A percentile compares a stretch with the other conserved stretches of the same genome.
phyloP scores from a whole-genome alignment of 1,140 invertebrate genomes.

The Drosophila aff. region DNA sequence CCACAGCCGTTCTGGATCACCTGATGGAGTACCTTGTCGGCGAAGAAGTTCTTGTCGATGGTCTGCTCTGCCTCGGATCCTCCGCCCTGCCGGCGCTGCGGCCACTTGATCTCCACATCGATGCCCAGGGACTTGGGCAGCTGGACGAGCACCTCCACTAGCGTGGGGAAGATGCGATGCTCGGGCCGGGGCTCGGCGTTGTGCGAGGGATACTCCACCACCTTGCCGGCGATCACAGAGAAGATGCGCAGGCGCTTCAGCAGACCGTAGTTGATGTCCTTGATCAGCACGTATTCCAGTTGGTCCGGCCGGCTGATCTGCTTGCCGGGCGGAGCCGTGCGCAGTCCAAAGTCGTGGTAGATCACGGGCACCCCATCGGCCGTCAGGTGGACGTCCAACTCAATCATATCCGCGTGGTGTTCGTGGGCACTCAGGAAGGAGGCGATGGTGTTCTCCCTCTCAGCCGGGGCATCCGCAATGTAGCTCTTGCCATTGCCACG shows the following conservation, averaged over 20 bases:
- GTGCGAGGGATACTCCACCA: conserved; percentile 75
- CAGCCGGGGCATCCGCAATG: conserved; percentile 89
- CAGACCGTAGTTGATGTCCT: conserved; percentile 95
- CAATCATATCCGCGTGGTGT: conserved; percentile 96
- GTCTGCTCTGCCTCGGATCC: conserved; percentile 95
- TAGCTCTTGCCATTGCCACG: conserved; percentile 92
- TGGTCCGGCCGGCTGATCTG: conserved; percentile 89
- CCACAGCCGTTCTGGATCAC: conserved; percentile 91
- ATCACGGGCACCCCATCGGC: conserved; percentile 97
- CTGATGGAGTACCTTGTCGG: conserved; percentile 91
- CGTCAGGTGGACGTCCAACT: conserved; percentile 98
- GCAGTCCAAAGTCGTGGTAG: conserved; percentile 97
- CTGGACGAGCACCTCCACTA: conserved; percentile 92
- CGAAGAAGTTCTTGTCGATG: conserved; percentile 95
- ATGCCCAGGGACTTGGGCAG: conserved; percentile 94
- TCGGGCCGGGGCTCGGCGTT: conserved; percentile 87
- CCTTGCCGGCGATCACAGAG: conserved; percentile 73
- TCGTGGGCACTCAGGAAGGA: conserved; percentile 94
- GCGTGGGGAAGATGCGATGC: conserved; percentile 96
- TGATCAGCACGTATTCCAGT: conserved; percentile 94
- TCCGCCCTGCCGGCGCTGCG: conserved; percentile 93
- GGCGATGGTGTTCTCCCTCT: conserved; percentile 97
- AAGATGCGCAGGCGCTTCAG: conserved; percentile 92
- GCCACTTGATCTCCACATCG: conserved; percentile 98
- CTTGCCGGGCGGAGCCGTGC: conserved; percentile 92